Evolutionary conservation across 2,113 vertebrate species (phyloP), one percentile per base, ranked within the genome.

Genomic region (Eidolon helvum): DNA sequence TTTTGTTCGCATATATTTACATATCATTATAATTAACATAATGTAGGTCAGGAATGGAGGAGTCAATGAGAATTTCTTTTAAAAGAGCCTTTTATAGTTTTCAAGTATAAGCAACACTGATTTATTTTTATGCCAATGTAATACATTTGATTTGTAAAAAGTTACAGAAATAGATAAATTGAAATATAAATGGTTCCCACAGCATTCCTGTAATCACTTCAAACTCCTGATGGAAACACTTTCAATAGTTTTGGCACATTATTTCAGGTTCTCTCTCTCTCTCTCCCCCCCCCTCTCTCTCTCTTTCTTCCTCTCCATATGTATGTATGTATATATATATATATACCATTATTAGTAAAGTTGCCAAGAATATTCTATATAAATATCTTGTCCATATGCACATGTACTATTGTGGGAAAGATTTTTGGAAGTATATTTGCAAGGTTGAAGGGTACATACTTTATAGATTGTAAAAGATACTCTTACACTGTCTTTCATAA

Each of bases 1-100:
- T 43, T 89, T 93, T 96, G 57, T 77, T 90, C 72, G 8, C 45
- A 21, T 82, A 43, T 33, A 74, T 89, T 33, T 48, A 38, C 10
- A 83, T 26, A 53, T 30, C 21, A 57, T 80, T 79, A 1, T 35
- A 65, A 85, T 82, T 40, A 86, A 63, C 19, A 30, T 71, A 87
- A 24, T 63, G 15, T n/a, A 71, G 68, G 38, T 38, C 59, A 94
- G 45, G 40, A 75, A 24, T 66, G 9, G 14, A 61, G 38, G 7
- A 87, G 14, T 63, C 66, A 38, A 21, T 43, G 40, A 97, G 40
- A 82, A 66, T 94, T 94, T 90, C 10, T 88, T 77, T 82, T 57
- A 14, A 75, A 77, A 85, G 16, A 55, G 1, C 21, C 93, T 11
- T 85, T 93, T 88, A n/a, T 7, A 59, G 53, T 86, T 65, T 71